Base-by-base conservation (phyloP, 2,888 invertebrate genomes). In the Philaethria dido region DNA sequence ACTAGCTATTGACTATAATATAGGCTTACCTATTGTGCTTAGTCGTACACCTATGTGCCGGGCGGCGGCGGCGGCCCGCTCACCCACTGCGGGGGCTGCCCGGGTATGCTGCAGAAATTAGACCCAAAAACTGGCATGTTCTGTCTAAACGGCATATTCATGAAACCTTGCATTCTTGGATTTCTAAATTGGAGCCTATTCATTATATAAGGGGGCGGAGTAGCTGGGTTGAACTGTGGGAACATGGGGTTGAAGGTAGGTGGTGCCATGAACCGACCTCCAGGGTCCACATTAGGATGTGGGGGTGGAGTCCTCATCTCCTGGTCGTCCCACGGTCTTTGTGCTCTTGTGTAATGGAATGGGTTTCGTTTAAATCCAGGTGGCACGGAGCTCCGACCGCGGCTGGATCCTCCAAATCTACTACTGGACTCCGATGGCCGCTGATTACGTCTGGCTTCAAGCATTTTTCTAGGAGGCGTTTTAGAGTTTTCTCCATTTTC, bases 401-500 rank as follows among this genome's bases (percentile, higher is more conserved):
- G 75, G 54, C 86, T 86, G 1, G 87, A 84, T 0, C 87, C 87
- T 25, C 91, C 89, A 69, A 91, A 90, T 1, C 91, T 76, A 64
- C 87, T 91, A 77, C 88, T 91, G 16, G 86, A 88, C 69, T 92
- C 89, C 0, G 87, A 86, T 0, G 92, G 92, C 67, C 92, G 79
- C 70, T 90, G 86, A 76, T 90, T 93, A 39, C 88, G 83, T 64
- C 85, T 77, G 3, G 75, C 72, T 44, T 81, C 82, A 0, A 80
- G 78, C 4, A 77, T 72, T 73, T 81, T 84, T 6, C 83, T 77
- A 20, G 77, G 66, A 18, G 74, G 77, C 66, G 75, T 82, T 64
- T 80, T 84, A 4, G 88, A 86, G 14, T 86, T 82, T 64, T 87
- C 89, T 0, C 85, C 87, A 62, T 78, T 80, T 22, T 75, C 78